Conservation (phyloP, 2,888 invertebrate species). For the Ophion slaviceki region DNA sequence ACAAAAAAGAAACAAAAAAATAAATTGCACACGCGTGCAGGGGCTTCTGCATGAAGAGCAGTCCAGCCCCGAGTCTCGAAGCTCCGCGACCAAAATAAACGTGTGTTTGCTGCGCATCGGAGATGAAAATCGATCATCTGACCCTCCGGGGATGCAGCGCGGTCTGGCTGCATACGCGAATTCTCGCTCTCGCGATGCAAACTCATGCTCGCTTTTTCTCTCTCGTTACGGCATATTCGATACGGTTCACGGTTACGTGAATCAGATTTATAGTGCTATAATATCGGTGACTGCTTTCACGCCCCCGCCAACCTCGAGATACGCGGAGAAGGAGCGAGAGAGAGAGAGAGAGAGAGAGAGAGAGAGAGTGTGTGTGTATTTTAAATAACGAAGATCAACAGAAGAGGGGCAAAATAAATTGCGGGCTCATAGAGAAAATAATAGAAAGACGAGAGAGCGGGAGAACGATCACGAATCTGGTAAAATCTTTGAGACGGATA, state of each 20-base stretch:
- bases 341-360: too few species aligned
- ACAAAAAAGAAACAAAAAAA: not conserved
- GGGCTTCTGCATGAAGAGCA: not conserved
- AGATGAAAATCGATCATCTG: slow-evolving; percentile 53
- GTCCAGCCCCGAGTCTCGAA: not conserved
- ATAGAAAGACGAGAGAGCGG: not conserved
- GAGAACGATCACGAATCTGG: not conserved
- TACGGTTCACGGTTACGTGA: slow-evolving; percentile 64
- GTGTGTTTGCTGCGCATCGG: slow-evolving; percentile 4
- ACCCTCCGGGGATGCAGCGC: slow-evolving; percentile 18
- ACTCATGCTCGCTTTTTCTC: slow-evolving; percentile 23
- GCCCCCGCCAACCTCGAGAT: slow-evolving; percentile 42
- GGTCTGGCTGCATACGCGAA: slow-evolving; percentile 14
- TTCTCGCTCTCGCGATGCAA: not conserved
- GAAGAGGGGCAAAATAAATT: not conserved
- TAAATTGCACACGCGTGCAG: not conserved
- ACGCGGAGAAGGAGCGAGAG: not conserved
- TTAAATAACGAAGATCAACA: slow-evolving; percentile 10
- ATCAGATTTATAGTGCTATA: slow-evolving; percentile 62
- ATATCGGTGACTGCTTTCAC: slow-evolving; percentile 59
- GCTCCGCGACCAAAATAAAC: not conserved
- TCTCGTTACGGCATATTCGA: slow-evolving; percentile 60
- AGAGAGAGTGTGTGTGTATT: slow-evolving; percentile 26
- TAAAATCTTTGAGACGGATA: not conserved
- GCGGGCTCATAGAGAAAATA: not conserved